Evolutionary conservation across 2,888 invertebrate species (phyloP).

Genomic region (Acanthosepion lycidas): DNA sequence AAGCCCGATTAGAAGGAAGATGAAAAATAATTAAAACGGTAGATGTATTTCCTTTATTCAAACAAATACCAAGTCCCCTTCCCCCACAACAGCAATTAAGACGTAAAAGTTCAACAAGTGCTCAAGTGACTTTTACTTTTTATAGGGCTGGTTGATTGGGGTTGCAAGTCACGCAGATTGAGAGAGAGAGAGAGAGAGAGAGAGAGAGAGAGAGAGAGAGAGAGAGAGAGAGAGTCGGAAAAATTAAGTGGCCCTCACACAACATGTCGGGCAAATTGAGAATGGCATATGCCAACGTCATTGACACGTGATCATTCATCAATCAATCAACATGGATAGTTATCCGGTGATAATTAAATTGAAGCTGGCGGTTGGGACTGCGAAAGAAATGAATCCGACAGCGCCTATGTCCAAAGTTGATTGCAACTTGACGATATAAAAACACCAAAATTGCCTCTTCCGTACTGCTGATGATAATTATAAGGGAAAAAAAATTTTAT

Average conservation of each 20-base stretch:
- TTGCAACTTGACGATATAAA: not conserved
- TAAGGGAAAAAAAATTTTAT: not conserved
- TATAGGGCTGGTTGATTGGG: too few species aligned
- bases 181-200: too few species aligned
- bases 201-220: not conserved
- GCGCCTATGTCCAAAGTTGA: not conserved
- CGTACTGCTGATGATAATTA: not conserved
- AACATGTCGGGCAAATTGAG: not conserved
- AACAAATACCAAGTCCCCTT: too few species aligned
- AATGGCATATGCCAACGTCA: not conserved
- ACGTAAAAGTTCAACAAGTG: too few species aligned
- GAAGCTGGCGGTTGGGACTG: not conserved
- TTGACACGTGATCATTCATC: not conserved
- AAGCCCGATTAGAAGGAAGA: too few species aligned
- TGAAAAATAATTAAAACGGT: too few species aligned
- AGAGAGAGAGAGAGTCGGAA: not conserved
- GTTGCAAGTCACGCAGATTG: too few species aligned
- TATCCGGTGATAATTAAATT: not conserved
- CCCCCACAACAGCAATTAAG: too few species aligned
- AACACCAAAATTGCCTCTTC: not conserved
- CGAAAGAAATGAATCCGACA: not conserved
- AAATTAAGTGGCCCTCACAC: not conserved
- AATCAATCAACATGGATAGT: not conserved
- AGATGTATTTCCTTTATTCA: too few species aligned
- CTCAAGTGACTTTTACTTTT: too few species aligned